Percentiles rank a stretch among this genome's conserved stretches.
These are phyloP conservation scores for Cryptophagus acutangulus DNA, from an alignment of 2,888 invertebrate species.

Conservation along the genomic window DNA sequence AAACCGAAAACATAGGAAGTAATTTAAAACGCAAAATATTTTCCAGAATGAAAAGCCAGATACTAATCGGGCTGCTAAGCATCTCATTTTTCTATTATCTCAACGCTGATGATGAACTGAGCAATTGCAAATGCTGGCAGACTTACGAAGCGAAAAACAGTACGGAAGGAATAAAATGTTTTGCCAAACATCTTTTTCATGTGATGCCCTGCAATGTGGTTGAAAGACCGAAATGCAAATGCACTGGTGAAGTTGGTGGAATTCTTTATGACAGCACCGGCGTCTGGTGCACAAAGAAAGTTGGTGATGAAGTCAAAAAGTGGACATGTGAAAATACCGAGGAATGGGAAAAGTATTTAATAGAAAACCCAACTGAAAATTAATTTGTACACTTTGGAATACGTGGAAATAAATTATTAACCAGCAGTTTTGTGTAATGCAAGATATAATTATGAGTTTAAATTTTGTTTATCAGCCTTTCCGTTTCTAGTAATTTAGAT, in stretches of 20 bases:
- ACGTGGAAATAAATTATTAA: too few species aligned
- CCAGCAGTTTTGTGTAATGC: too few species aligned
- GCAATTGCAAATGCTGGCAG: conserved; percentile 20
- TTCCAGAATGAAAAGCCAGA: too few species aligned
- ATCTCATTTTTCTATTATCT: too few species aligned
- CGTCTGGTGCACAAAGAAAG: conserved; percentile 17
- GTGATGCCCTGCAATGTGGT: conserved; percentile 13
- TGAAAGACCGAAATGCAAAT: conserved; percentile 15
- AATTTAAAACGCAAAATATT: too few species aligned
- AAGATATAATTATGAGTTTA: too few species aligned
- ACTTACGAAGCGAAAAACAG: conserved; percentile 23
- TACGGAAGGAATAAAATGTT: conserved; percentile 5
- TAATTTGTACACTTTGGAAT: too few species aligned
- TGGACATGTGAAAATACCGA: conserved; percentile 23
- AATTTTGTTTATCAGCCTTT: too few species aligned
- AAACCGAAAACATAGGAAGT: too few species aligned
- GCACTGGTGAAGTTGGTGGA: conserved; percentile 10
- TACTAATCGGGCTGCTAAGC: too few species aligned
- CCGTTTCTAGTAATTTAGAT: too few species aligned
- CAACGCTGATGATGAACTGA: conserved; percentile 9
- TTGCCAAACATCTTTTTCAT: conserved; percentile 5
- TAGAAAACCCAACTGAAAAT: too few species aligned
- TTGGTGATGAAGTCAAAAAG: conserved; percentile 15
- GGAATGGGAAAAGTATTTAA: conserved; percentile 20
- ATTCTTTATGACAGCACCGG: conserved; percentile 11